Evolutionary conservation across 2,888 invertebrate genomes (phyloP), one percentile per base, ranked within the genome.

Genomic region (Ophonus ardosiacus): DNA sequence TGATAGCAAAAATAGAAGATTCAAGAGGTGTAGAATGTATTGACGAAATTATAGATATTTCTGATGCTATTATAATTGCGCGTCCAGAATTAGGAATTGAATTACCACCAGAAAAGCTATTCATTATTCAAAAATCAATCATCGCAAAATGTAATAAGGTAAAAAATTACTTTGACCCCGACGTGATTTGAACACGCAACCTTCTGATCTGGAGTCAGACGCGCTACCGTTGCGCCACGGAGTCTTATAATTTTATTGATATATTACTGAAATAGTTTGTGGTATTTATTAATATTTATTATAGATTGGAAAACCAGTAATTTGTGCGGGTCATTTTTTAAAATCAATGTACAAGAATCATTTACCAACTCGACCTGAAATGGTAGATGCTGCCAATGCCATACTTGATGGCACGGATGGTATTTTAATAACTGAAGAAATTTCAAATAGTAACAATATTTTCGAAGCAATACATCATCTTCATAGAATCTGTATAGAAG

Each of bases 161-260:
- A 88, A 61, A 79, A 68, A 79, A 63, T 18, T 5, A 21, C 8
- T 5, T 65, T 83, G 83, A 83, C 83, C 83, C 83, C 83, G 83
- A 83, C 83, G 83, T 83, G 83, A 83, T 83, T 83, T 83, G 83
- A 83, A 83, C 83, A 83, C 97, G 96, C 97, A 97, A 96, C 97
- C 97, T 97, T 97, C 97, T 96, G 97, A 97, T 97, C 97, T 97
- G 97, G 97, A 97, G 97, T 97, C 97, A 96, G 97, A 97, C 97
- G 97, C 97, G 97, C 96, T 97, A 97, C 97, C 97, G 96, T 97
- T 97, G 97, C 97, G 97, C 97, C 97, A 97, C 96, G 96, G 95
- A 96, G 96, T 96, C 96, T 17, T 84, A 17, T 8, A 31, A 17
- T 17, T 61, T 31, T 61, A 68, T 61, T 59, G 8, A 51, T 63